Base-by-base conservation (phyloP, 2,888 invertebrate genomes). In the Alloplasta piceator region DNA sequence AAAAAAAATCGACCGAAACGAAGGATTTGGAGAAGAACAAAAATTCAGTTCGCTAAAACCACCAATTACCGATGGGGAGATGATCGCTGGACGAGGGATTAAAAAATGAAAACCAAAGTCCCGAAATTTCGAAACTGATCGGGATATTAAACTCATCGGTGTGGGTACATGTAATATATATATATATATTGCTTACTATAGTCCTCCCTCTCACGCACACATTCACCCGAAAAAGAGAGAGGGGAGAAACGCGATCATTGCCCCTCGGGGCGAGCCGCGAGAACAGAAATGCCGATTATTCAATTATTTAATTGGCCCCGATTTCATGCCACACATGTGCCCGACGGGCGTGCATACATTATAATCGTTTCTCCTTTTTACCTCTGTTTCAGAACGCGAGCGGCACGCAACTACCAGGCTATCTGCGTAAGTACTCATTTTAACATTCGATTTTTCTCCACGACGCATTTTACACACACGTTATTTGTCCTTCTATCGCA, bases 381-480 rank as follows among this genome's bases (percentile, higher is more conserved):
- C 82, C 87, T 92, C 88, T 93, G 91, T 94, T 94, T 86, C 93
- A 94, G 94, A 93, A 90, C 93, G 93, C 82, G 93, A 93, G 86
- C 92, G 93, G 86, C 93, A 93, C 85, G 86, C 87, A 84, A 86
- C 92, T 81, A 92, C 89, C 85, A 91, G 93, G 84, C 90, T 92
- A 83, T 92, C 93, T 85, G 91, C 93, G 94, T 94, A 92, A 94
- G 94, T 94, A 93, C 86, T 26, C 26, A 1, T 26, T 26, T 67
- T 77, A 67, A 74, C 67, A 67, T 63, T 38, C 26, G 43, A 61
- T 68, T 68, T 77, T 71, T 60, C 16, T 61, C 26, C 52, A 75
- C 58, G 26, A 26, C 58, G 12, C 61, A 55, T 39, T 1, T 67
- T 48, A 46, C 12, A 3, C 38, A 63, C 12, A 63, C 10, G 4